Conservation (phyloP, 2,113 vertebrate genomes). For the Solea senegalensis region DNA sequence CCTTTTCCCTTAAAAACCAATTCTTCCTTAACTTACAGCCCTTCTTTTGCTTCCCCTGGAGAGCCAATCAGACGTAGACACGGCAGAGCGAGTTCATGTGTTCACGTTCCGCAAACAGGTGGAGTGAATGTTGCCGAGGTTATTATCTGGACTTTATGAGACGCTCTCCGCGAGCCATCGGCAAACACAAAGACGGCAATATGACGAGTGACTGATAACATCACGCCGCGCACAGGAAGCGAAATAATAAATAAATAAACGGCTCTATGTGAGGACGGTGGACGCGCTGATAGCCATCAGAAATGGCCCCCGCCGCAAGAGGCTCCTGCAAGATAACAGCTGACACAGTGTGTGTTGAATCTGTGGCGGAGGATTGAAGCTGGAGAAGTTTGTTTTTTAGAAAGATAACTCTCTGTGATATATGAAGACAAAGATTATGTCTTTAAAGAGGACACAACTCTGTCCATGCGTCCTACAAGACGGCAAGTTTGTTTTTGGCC, state of each 20-base stretch:
- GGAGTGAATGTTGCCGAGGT: neutral
- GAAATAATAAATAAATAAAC: slow-evolving; percentile 37
- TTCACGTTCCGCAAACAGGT: neutral
- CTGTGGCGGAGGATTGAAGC: slow-evolving; percentile 45
- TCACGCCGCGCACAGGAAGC: slow-evolving; percentile 44
- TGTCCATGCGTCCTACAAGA: too few species aligned
- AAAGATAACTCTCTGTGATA: slow-evolving; percentile 24
- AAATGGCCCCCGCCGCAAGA: slow-evolving; percentile 44
- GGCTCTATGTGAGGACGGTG: slow-evolving; percentile 35
- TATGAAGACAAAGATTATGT: slow-evolving; percentile 17
- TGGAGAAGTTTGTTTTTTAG: slow-evolving; percentile 53
- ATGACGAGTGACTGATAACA: slow-evolving; percentile 46
- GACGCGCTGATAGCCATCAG: slow-evolving; percentile 49
- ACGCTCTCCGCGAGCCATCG: neutral
- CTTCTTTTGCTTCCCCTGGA: neutral
- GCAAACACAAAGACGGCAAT: slow-evolving; percentile 40
- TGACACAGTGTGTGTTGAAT: slow-evolving; percentile 56
- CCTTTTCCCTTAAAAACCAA: too few species aligned
- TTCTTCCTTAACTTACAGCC: too few species aligned
- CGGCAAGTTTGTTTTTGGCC: too few species aligned
- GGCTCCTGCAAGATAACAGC: slow-evolving; percentile 61
- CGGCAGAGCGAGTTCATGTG: neutral
- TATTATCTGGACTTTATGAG: slow-evolving; percentile 44
- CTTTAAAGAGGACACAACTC: neutral
- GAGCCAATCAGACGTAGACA: slow-evolving; percentile 27